Evolutionary conservation across 2,113 vertebrate species (phyloP), one percentile per base, ranked within the genome.

Genomic region (Falco punctatus): DNA sequence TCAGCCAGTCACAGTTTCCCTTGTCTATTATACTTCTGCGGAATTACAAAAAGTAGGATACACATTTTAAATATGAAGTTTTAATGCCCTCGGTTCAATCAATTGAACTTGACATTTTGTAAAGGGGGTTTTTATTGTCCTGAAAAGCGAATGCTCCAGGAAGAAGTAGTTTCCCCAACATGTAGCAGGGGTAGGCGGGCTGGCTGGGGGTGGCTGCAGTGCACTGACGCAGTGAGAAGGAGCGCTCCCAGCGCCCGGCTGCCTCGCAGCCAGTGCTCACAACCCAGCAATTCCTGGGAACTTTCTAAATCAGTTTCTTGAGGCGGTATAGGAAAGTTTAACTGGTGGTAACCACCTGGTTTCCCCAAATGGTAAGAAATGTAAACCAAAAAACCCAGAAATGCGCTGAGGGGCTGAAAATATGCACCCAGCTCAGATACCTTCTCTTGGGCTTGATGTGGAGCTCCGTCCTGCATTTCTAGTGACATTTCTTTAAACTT

Each of bases 361-460:
- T 87, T 78, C 33, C n/a, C 40, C 51, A 73, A 33, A 62, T 18
- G 18, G 3, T 69, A 24, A 17, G 30, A 71, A 67, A 62, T 18
- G 11, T 22, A 44, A 78, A 17, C 30, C 33, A 20, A n/a, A 80
- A 80, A 61, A 20, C 33, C 0, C 28, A 32, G n/a, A 42, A 44
- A 26, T 9, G 20, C 6, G 2, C 46, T 21, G 30, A 64, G 30
- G 38, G 51, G 11, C 10, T 65, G 18, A 61, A 61, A 59, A 27
- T 2, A 5, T 1, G 1, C 8, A 2, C 11, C 42, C 12, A 44
- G 13, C 23, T n/a, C 35, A 19, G 40, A 6, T 9, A 18, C 42
- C 7, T 24, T 19, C 33, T 75, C 57, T 19, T 40, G 52, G 6
- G 32, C 42, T 40, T 15, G 19, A 23, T 7, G 3, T 7, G 14